A percentile compares a stretch with the other conserved stretches of the same genome.
Conservation (phyloP, 2,113 vertebrate genomes). For the Mohoua ochrocephala region DNA sequence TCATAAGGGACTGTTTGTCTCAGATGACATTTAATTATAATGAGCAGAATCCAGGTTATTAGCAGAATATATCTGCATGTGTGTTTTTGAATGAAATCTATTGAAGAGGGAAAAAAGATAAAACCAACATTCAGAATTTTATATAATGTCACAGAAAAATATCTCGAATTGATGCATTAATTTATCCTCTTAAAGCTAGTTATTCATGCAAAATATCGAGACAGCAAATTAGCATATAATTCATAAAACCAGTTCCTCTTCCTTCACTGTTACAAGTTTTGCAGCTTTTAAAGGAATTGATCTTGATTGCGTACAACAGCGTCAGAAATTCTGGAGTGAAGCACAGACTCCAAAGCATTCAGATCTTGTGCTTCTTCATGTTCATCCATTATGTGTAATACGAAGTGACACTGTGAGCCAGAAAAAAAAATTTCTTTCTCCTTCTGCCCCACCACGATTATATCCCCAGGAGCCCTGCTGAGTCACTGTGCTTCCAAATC, state of each 20-base stretch:
- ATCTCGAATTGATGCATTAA: background rate
- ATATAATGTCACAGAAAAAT: background rate
- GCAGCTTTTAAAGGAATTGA: background rate
- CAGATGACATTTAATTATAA: background rate
- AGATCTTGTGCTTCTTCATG: background rate
- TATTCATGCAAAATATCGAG: background rate
- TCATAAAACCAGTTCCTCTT: background rate
- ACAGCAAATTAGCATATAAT: background rate
- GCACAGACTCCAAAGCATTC: background rate
- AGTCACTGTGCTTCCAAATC: constrained; percentile 1
- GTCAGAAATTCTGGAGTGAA: background rate
- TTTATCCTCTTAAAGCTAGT: background rate
- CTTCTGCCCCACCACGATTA: background rate
- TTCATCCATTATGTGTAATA: constrained; percentile 3
- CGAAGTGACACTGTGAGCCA: background rate
- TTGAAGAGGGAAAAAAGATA: background rate
- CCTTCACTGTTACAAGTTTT: background rate
- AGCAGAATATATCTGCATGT: background rate
- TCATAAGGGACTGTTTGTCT: background rate
- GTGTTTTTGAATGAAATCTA: background rate
- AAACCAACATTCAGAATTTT: background rate
- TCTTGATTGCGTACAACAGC: background rate
- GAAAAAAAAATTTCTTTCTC: constrained; percentile 18
- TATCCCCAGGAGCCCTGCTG: background rate
- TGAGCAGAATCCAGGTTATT: background rate